Conservation (phyloP, 2,888 invertebrate genomes). For the Agelastica alni region DNA sequence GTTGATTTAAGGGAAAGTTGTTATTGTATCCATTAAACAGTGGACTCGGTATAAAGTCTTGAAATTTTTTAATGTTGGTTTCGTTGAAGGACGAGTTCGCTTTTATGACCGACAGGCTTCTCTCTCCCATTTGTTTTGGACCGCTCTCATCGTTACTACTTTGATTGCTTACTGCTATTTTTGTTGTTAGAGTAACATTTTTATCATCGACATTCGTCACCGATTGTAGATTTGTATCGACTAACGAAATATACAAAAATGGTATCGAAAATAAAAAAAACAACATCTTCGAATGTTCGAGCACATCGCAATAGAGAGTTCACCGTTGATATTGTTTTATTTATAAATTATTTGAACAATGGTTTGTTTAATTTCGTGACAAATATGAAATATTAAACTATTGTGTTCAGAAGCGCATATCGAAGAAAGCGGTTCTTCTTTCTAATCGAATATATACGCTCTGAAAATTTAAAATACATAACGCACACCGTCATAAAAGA, state of each 20-base stretch:
- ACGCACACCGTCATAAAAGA: too few relatives aligned
- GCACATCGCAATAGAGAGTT: slow-evolving; percentile 15
- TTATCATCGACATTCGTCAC: not conserved
- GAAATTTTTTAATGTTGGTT: slow-evolving; percentile 10
- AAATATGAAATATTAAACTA: too few relatives aligned
- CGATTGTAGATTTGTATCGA: not conserved
- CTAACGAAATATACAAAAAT: not conserved
- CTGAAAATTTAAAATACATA: slow-evolving; percentile 32
- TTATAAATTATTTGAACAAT: slow-evolving; percentile 36
- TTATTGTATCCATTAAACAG: slow-evolving; percentile 56
- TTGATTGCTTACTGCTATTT: not conserved
- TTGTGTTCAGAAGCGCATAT: slow-evolving; percentile 42
- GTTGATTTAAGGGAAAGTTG: slow-evolving; percentile 18
- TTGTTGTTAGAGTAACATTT: not conserved
- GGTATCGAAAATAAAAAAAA: slow-evolving; percentile 14
- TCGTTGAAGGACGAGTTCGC: too few relatives aligned
- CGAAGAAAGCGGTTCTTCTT: slow-evolving; percentile 38
- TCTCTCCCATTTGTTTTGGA: slow-evolving; percentile 29
- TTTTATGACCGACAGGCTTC: slow-evolving; percentile 20
- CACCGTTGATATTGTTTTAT: slow-evolving; percentile 17
- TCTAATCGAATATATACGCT: slow-evolving; percentile 38
- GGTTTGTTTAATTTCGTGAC: slow-evolving; percentile 32
- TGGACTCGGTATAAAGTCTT: slow-evolving; percentile 60
- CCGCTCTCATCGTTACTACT: slow-evolving; percentile 15
- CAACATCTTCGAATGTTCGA: slow-evolving; percentile 17